Evolutionary conservation across 2,888 invertebrate genomes (phyloP), one percentile per base, ranked within the genome.

Genomic region (Strigamia crassipes): DNA sequence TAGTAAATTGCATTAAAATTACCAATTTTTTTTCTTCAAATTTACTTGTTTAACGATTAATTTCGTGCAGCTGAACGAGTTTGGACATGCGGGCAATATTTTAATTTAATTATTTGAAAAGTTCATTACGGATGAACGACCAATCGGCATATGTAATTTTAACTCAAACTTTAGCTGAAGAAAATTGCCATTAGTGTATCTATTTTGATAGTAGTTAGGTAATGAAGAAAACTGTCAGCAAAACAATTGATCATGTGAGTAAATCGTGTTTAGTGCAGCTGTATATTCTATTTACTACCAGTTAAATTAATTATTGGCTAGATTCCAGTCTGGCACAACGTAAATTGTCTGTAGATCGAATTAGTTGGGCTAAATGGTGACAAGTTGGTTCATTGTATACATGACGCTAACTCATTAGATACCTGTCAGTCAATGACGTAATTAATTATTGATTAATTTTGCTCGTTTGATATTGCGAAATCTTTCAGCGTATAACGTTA

Each of bases 241-340:
- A 66, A 66, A 66, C 61, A 23, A 66, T 66, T 21, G 21, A 66
- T n/a, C 18, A 66, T 66, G 61, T 21, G 61, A 18, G 61, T 66
- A 66, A 66, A 66, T 66, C 61, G 61, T 66, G 61, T 66, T 66
- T 66, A 66, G 21, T 66, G 12, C 61, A 66, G 61, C 61, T 66
- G 61, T 66, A 66, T 66, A 66, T 66, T 66, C 61, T 66, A 23
- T 66, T 66, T 66, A 66, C 61, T 66, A 66, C 21, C 61, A 23
- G 61, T 66, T 66, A 66, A 66, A 66, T 66, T 66, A 66, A 66
- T 66, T 66, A 66, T 66, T 66, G 61, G 61, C 61, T 66, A 21
- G 23, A 66, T 66, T 66, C 61, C 61, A 66, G 61, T 66, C 61
- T 66, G 21, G 61, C 61, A 66, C 61, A 66, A 66, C 61, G 61